Percentiles rank a stretch among this genome's conserved stretches.
Evolutionary conservation across 2,113 vertebrate genomes (phyloP).

Genomic region (Myodes glareolus): DNA sequence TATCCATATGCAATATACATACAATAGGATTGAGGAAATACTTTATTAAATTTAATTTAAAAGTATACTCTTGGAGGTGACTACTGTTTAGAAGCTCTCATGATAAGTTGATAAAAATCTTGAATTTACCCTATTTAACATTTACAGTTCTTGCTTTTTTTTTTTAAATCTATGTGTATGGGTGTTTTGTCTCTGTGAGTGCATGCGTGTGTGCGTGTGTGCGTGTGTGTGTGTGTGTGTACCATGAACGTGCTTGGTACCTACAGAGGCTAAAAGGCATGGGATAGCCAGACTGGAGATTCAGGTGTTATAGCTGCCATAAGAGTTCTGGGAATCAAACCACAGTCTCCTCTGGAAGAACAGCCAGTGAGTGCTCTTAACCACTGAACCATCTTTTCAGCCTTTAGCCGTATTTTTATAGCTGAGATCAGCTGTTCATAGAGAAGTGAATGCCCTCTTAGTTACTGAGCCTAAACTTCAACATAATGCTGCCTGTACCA

Average conservation of each 20-base stretch:
- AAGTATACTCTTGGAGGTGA: background rate
- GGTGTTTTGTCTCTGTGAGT: background rate
- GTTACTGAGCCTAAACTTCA: background rate
- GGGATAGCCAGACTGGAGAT: background rate
- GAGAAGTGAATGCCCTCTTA: background rate
- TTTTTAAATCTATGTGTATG: background rate
- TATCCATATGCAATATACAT: background rate
- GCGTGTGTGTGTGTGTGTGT: background rate
- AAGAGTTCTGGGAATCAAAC: background rate
- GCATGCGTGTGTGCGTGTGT: background rate
- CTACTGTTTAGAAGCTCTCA: background rate
- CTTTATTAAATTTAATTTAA: background rate
- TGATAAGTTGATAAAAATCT: background rate
- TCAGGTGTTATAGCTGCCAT: background rate
- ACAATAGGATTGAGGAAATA: conserved; percentile 21
- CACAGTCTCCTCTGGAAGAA: background rate
- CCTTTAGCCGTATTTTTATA: background rate
- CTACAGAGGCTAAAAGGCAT: background rate
- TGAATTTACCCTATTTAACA: background rate
- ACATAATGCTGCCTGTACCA: background rate
- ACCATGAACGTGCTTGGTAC: background rate
- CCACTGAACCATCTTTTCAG: background rate
- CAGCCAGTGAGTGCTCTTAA: background rate
- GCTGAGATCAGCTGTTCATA: background rate
- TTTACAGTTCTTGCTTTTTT: background rate